Evolutionary conservation across 2,113 vertebrate species (phyloP), one percentile per base, ranked within the genome.

Genomic region (Campylomormyrus tamandua): DNA sequence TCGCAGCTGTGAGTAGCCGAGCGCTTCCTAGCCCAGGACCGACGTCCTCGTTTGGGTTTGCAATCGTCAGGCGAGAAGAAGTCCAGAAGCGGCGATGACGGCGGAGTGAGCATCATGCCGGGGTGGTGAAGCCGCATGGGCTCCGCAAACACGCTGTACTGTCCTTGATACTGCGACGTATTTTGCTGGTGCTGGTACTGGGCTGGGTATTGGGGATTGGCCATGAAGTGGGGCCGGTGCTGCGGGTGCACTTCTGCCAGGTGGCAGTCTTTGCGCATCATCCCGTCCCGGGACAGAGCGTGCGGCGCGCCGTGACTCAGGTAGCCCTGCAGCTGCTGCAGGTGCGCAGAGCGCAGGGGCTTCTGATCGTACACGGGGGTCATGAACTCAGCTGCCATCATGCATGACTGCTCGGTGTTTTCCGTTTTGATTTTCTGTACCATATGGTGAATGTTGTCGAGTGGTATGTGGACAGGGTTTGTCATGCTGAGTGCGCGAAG

Each of bases 1-100:
- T 98, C 97, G 92, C 97, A 98, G 96, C 92, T 98, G 96, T 98
- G 97, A 87, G 97, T 97, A 39, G 97, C 97, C 0, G 97, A 95
- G 15, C 97, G 96, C 90, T 98, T 98, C 89, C 97, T 94, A 9
- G 96, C 95, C 97, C 97, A 98, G 1, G 97, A 95, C 46, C 97
- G 94, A 3, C 97, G 96, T 0, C 97, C 97, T 83, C 97, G 94
- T 92, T 97, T 97, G 77, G 96, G 97, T 90, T 97, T 97, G 90
- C 91, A 94, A 88, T 97, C 97, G 3, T 97, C 97, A 1, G 96
- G 91, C 0, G 94, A 92, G 91, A 96, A 97, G 90, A 97, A 97
- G 58, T 98, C 97, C 93, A 98, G 92, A 87, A 97, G 91, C 0
- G 97, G 97, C 0, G 97, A 98, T 1, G 97, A 96, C 0, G 97